These are phyloP conservation scores for Gorsachius goisagi DNA, from an alignment of 2,113 vertebrate species.

Conservation along the genomic window DNA sequence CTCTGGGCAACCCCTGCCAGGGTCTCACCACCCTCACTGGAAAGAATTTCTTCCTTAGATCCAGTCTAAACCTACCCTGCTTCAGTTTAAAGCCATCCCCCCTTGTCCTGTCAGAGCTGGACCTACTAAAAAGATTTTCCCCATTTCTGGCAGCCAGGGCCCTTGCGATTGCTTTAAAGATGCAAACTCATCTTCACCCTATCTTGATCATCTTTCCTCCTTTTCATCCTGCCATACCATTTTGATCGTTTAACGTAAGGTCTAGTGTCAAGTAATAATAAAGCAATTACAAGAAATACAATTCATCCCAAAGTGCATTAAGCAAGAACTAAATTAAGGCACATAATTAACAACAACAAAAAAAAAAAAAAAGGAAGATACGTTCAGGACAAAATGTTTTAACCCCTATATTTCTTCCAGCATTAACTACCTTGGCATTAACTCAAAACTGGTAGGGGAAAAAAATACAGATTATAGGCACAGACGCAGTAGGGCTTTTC, in stretches of 20 bases:
- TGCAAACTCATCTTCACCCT: slow-evolving; percentile 12
- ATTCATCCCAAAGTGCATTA: slow-evolving; percentile 56
- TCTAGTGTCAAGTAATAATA: slow-evolving; percentile 61
- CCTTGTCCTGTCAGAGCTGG: no score
- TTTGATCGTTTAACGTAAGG: slow-evolving; percentile 59
- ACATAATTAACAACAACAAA: slow-evolving; percentile 46
- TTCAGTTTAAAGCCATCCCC: no score
- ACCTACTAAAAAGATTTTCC: no score
- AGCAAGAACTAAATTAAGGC: slow-evolving; percentile 63
- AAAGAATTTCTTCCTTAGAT: no score
- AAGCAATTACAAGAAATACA: slow-evolving; percentile 65
- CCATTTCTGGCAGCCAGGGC: background rate
- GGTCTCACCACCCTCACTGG: no score
- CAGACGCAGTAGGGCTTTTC: background rate
- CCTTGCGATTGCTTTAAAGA: background rate
- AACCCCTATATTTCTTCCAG: slow-evolving; percentile 47
- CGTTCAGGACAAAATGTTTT: slow-evolving; percentile 33
- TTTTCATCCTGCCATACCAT: slow-evolving; percentile 15
- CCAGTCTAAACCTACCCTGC: no score
- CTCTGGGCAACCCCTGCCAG: no score
- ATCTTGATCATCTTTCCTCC: slow-evolving; percentile 10
- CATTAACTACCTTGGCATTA: background rate
- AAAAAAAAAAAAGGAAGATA: background rate
- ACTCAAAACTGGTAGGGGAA: background rate
- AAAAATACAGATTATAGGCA: background rate